Base-by-base conservation (phyloP, 2,113 vertebrate species). In the Xiphophorus maculatus region DNA sequence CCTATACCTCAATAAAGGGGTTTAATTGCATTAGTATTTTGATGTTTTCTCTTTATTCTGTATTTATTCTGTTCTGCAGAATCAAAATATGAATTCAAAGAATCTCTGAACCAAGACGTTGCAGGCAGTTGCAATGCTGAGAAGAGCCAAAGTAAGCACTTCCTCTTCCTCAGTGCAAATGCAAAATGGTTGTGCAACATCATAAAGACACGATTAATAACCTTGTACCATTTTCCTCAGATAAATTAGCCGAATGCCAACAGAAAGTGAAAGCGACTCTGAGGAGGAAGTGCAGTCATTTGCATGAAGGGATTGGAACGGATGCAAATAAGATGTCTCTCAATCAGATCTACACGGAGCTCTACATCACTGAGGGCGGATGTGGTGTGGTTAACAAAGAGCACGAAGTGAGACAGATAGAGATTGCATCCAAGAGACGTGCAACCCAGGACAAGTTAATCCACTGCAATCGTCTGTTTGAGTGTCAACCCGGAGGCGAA, bases 301-400 rank as follows among this genome's bases (percentile, higher is more conserved):
- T 91, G 29, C 64, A 22, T 0, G 87, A 88, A 25, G 86, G 78
- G 13, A 62, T 66, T 22, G 22, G 0, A 3, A 51, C 29, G 0
- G 68, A 83, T 7, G 54, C 66, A 8, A 71, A 63, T 22, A 85
- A 71, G 81, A 77, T n/a, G 2, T 22, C 73, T 29, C 90, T 93
- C 15, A 66, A 89, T 63, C 76, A 89, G 48, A 91, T 91, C 54
- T 92, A 91, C 90, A 93, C 92, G 6, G 89, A 91, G 71, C 87
- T 92, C 22, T 90, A 90, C 77, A 78, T 93, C 80, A 93, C 83
- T 0, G 83, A 91, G 44, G 87, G 84, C 27, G 81, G 87, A 62
- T 66, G 33, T 7, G 54, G 83, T 0, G 75, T 74, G 11, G 87
- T 92, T 73, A 91, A 87, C 37, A 71, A 60, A 11, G 90, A 91